Evolutionary conservation across 2,888 invertebrate species (phyloP).

Genomic region (Thereva unica): DNA sequence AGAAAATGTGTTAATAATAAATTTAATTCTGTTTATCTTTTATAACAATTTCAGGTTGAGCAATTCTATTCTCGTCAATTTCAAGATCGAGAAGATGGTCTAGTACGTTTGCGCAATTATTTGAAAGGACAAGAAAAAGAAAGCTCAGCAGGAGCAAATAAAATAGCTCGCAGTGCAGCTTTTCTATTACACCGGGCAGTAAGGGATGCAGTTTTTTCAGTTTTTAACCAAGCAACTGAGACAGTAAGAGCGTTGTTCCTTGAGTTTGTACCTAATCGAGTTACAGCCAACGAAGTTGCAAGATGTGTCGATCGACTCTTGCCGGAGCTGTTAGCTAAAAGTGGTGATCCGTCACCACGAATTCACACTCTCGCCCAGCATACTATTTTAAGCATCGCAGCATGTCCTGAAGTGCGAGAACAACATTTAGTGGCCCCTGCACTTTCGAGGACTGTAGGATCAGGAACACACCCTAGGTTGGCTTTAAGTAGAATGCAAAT

Average conservation of each 20-base stretch:
- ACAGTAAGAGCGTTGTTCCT: constrained; percentile 78
- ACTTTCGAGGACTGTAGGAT: constrained; percentile 79
- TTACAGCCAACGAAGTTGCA: constrained; percentile 79
- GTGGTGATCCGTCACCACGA: constrained; percentile 84
- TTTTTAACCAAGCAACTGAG: constrained; percentile 83
- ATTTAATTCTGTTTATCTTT: not conserved
- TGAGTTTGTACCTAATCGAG: constrained; percentile 83
- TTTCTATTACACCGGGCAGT: constrained; percentile 77
- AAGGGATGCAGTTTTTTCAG: constrained; percentile 86
- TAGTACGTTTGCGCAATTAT: constrained; percentile 65
- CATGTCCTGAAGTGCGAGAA: constrained; percentile 78
- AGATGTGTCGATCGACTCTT: constrained; percentile 80
- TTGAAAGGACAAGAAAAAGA: constrained; percentile 52
- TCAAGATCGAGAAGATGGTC: constrained; percentile 85
- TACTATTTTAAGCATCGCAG: constrained; percentile 82
- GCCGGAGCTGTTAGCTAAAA: constrained; percentile 81
- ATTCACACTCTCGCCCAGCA: constrained; percentile 87
- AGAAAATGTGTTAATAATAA: not conserved
- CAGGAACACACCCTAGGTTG: constrained; percentile 82
- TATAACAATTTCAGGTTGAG: constrained; percentile 68
- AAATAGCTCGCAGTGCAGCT: constrained; percentile 81
- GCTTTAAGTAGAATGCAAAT: constrained; percentile 86
- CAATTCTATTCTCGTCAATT: constrained; percentile 90
- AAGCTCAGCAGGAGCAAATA: constrained; percentile 62
- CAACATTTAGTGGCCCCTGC: constrained; percentile 83